Conservation (phyloP, 2,113 vertebrate genomes). For the Setophaga petechia region DNA sequence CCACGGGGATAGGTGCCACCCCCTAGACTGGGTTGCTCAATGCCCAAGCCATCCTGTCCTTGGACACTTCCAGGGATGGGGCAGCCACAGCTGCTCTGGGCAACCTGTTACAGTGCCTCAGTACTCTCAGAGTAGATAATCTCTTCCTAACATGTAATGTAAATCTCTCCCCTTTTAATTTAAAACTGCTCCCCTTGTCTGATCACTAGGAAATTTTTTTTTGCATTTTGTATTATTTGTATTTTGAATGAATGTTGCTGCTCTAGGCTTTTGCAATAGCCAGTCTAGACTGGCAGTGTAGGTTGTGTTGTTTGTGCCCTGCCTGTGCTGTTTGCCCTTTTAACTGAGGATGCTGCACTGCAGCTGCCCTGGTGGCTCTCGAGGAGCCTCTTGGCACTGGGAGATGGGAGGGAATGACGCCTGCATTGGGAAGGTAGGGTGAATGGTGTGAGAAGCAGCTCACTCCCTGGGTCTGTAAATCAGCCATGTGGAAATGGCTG, state of each 20-base stretch:
- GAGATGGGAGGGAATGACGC: not conserved
- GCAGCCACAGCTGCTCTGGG: not conserved
- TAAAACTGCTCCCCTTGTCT: not conserved
- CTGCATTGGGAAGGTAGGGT: not conserved
- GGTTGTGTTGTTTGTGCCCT: not conserved
- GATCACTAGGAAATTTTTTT: not conserved
- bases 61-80: not conserved
- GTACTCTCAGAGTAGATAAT: not conserved
- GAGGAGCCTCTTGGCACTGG: not conserved
- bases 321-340: not conserved
- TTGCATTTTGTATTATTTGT: not conserved
- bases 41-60: not conserved
- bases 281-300: not conserved
- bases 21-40: not conserved
- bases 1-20: not conserved
- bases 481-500: not conserved
- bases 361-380: not conserved
- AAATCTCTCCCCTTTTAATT: not conserved
- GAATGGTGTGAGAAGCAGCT: accelerated
- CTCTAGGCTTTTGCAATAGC: not conserved
- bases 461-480: not conserved
- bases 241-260: not conserved
- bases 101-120: not conserved
- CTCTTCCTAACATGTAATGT: not conserved
- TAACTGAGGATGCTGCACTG: not conserved